Evolutionary conservation across 1,140 invertebrate species (phyloP), one percentile per base, ranked within the genome.

Genomic region (Drosophila bocqueti): DNA sequence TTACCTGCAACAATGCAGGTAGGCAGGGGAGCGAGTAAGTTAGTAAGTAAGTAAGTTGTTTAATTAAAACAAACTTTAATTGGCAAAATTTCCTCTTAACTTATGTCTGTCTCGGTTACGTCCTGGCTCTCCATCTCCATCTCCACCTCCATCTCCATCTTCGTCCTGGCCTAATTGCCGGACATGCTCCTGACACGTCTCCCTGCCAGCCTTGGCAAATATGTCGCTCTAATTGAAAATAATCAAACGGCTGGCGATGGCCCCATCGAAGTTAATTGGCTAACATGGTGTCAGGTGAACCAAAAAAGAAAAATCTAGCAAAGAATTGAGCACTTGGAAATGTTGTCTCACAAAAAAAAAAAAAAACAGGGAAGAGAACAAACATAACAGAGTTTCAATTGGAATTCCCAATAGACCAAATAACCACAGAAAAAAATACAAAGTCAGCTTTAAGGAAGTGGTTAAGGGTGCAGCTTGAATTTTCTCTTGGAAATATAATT

Each of bases 31-130:
- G 26, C n/a, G 13, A 29, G 42, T 21, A 21, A 16, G 31, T 34
- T 18, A 54, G 7, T 43, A 34, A 43, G 61, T 68, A 52, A 83
- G 81, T 77, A 73, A 89, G 78, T 83, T 89, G 78, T 83, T 89
- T 83, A 87, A 83, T 89, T 83, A 89, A 87, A 86, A 81, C 84
- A 81, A 89, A 87, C 76, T 87, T 87, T 87, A 87, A 87, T 87
- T 87, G 84, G 83, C 64, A 68, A 82, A 83, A 83, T 71, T 83
- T 74, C 43, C 43, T n/a, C 24, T 54, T 54, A 54, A 36, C 31
- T 36, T 36, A 38, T 40, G 38, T 54, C 43, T 21, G 21, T 34
- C 21, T 31, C n/a, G 54, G 13, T 47, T 46, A 16, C 38, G 15
- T 34, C 42, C 40, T 38, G 6, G 46, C n/a, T 43, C 38, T 18